These are phyloP conservation scores for Periophthalmus modestus DNA, from an alignment of 2,113 vertebrate genomes.

Conservation along the genomic window DNA sequence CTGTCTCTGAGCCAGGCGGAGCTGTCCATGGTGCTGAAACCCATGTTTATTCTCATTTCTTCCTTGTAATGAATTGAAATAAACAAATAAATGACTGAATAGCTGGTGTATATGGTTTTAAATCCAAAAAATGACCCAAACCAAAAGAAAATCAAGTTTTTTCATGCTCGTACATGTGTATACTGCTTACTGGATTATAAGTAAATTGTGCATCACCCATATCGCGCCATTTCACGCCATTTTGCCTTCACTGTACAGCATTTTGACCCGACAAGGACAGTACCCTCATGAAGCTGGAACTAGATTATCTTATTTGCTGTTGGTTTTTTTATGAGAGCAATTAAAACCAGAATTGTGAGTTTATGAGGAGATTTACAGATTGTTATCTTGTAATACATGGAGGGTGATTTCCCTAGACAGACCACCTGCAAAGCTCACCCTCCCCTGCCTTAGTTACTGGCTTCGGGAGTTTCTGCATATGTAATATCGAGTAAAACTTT, in stretches of 20 bases:
- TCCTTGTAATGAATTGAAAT: neutral
- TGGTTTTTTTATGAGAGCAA: neutral
- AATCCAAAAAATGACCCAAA: too few species aligned
- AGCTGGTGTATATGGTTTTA: too few species aligned
- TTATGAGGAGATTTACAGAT: slow-evolving; percentile 1
- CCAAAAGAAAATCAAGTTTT: too few species aligned
- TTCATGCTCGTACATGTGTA: too few species aligned
- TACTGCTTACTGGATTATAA: too few species aligned
- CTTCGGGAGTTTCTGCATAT: neutral
- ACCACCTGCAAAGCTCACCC: neutral
- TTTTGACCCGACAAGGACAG: slow-evolving; percentile 2
- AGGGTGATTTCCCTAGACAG: slow-evolving; percentile 6
- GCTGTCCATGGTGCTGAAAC: neutral
- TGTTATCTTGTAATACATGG: slow-evolving; percentile 7
- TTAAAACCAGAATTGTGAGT: neutral
- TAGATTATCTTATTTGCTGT: slow-evolving; percentile 2
- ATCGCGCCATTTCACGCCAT: neutral
- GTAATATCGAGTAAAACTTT: slow-evolving; percentile 2
- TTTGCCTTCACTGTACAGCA: neutral
- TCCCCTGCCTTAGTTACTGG: neutral
- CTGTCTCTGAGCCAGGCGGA: neutral
- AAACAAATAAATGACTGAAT: too few species aligned
- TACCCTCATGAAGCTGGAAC: neutral
- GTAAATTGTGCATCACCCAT: neutral
- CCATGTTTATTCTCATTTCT: neutral